A percentile compares a stretch with the other conserved stretches of the same genome.
Conservation (phyloP, 2,888 invertebrate genomes). For the Drosophila meridiana region DNA sequence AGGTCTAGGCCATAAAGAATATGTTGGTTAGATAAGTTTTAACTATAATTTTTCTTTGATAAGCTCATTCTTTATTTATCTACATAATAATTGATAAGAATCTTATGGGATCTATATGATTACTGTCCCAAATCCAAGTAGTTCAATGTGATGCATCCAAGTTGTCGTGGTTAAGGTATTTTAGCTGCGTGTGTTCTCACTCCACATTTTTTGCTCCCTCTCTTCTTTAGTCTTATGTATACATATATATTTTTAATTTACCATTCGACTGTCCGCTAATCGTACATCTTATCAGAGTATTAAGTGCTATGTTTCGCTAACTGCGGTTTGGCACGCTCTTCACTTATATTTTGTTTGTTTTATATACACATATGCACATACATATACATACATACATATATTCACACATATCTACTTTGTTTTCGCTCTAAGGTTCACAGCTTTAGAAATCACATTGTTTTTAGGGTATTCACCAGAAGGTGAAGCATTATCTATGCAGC, state of each 20-base stretch:
- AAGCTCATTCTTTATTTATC: neutral
- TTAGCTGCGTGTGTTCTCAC: neutral
- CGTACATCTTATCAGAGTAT: slow-evolving; percentile 71
- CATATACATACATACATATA: neutral
- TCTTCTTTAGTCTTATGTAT: neutral
- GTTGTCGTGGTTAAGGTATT: slow-evolving; percentile 17
- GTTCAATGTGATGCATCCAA: no score
- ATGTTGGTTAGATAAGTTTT: neutral
- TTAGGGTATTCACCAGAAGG: slow-evolving; percentile 78
- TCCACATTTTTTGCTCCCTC: slow-evolving; percentile 1
- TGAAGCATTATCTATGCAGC: slow-evolving; percentile 52
- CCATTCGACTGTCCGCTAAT: slow-evolving; percentile 58
- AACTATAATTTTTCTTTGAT: neutral
- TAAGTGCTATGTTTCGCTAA: slow-evolving; percentile 68
- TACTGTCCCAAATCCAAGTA: no score
- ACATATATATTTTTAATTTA: slow-evolving; percentile 42
- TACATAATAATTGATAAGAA: no score
- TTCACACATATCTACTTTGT: neutral
- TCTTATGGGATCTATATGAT: no score
- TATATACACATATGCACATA: neutral
- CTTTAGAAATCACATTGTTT: slow-evolving; percentile 59
- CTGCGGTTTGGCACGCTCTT: slow-evolving; percentile 70
- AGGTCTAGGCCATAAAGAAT: neutral
- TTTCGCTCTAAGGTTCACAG: slow-evolving; percentile 15
- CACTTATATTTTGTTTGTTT: slow-evolving; percentile 1